Base-by-base conservation (phyloP, 1,140 invertebrate species). In the Zelostemma sp. region DNA sequence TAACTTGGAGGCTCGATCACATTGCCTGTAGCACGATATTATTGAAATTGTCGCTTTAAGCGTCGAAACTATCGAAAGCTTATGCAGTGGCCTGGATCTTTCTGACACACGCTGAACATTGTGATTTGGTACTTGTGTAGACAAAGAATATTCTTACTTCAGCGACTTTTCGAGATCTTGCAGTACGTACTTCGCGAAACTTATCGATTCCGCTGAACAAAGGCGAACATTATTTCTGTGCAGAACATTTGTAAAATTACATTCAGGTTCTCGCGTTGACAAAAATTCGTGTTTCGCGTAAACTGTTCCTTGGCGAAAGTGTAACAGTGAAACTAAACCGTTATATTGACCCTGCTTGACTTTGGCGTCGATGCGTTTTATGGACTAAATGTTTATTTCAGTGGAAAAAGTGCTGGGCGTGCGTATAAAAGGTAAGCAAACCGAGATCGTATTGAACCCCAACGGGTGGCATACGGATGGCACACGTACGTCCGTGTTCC, bases 31-130 rank as follows among this genome's bases (percentile, higher is more conserved):
- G 50, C 55, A 58, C 33, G 55, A 59, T 69, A 65, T 68, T 66
- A 76, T 75, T 76, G 72, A 72, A 72, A 72, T 51, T 72, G 75
- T 76, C 75, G 65, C 57, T 72, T 62, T 60, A 68, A 47, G 63
- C 68, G 65, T 66, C 61, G 63, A 43, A 73, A 48, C 61, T 65
- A 68, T 73, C 62, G 66, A 61, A 68, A 61, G 59, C 60, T 60
- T 68, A 68, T 68, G 66, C 66, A 68, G 54, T 68, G 66, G 66
- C 66, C 66, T 68, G 66, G 66, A 68, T 69, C 64, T 64, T 64
- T 57, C 40, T 64, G 60, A 64, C 67, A 69, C 60, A 63, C 60
- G 60, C 64, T 64, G 56, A 69, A 60, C 60, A 56, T 40, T 56
- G 56, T 69, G 67, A 69, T 69, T 69, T 69, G 60, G 56, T 64